Conservation (phyloP, 2,797 vertebrate species). For the Pyrocephalus nanus region DNA sequence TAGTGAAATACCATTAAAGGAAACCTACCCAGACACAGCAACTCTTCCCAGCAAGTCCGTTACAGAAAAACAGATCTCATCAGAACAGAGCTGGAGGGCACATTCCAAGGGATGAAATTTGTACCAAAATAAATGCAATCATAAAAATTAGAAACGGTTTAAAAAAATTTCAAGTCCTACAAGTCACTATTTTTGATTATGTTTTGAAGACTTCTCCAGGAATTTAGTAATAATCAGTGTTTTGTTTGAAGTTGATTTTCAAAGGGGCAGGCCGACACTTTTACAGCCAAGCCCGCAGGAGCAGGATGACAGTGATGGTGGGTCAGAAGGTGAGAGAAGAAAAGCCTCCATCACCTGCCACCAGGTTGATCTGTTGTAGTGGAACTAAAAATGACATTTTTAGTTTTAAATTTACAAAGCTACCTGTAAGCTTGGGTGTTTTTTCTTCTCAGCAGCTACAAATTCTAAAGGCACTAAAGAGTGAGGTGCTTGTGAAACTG, state of each 20-base stretch:
- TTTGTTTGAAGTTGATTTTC: constrained; percentile 34
- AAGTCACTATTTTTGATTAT: neutral
- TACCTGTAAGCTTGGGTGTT: neutral
- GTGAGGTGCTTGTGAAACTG: neutral
- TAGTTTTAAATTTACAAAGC: neutral
- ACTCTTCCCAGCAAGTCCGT: neutral
- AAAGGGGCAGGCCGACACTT: neutral
- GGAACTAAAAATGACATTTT: neutral
- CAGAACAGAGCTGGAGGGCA: neutral
- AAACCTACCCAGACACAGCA: neutral
- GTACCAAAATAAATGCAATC: neutral
- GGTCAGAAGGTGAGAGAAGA: constrained; percentile 17
- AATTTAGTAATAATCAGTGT: neutral
- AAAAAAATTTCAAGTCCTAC: neutral
- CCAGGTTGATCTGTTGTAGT: neutral
- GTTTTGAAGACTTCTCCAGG: neutral
- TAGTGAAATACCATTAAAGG: neutral
- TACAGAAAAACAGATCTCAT: neutral
- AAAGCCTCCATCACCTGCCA: neutral
- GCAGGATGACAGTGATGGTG: neutral
- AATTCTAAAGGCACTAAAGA: neutral
- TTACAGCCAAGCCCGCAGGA: constrained; percentile 14
- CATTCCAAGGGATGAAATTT: neutral
- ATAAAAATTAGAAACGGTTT: neutral
- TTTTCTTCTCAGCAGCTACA: neutral